A percentile compares a stretch with the other conserved stretches of the same genome.
phyloP scores from a whole-genome alignment of 1,140 invertebrate genomes.

The Mizuhopecten yessoensis region DNA sequence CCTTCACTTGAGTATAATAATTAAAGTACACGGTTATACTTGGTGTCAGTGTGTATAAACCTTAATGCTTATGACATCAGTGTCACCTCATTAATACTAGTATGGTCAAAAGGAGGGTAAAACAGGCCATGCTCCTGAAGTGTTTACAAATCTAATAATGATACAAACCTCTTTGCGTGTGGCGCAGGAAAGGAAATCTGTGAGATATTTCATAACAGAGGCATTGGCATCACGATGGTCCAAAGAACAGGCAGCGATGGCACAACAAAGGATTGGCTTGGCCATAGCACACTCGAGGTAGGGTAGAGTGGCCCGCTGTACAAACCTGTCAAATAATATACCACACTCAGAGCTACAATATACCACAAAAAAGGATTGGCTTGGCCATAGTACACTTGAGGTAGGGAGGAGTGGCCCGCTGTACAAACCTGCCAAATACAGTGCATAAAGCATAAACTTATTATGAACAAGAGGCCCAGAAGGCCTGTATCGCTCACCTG shows the following conservation, averaged over 20 bases:
- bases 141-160: no score
- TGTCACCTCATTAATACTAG: no score
- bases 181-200: constrained; percentile 90
- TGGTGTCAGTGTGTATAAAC: no score
- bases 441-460: no score
- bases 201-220: constrained; percentile 97
- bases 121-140: no score
- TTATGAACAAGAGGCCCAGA: no score
- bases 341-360: no score
- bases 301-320: constrained; percentile 92
- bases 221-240: constrained; percentile 98
- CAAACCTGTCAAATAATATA: constrained; percentile 88
- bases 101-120: no score
- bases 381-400: constrained; percentile 85
- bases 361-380: constrained; percentile 90
- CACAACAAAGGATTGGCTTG: constrained; percentile 91
- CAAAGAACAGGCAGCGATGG: constrained; percentile 90
- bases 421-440: constrained; percentile 89
- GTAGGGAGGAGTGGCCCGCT: constrained; percentile 92
- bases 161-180: constrained; percentile 82
- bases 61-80: no score
- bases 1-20: no score
- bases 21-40: no score
- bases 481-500: no score
- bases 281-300: constrained; percentile 91